Evolutionary conservation across 2,888 invertebrate species (phyloP).

Genomic region (Erebia aethiops): DNA sequence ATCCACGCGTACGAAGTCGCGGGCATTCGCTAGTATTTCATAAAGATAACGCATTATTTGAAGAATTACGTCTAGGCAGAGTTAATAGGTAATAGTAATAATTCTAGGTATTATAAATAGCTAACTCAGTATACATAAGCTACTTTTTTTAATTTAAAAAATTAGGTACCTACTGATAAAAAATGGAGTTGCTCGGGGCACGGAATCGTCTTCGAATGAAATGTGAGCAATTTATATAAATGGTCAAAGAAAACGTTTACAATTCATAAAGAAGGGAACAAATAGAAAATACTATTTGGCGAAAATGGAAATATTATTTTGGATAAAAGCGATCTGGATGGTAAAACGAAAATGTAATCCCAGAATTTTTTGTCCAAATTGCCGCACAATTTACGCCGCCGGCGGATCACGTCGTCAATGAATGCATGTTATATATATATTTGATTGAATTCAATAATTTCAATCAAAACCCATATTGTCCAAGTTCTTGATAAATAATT

Average conservation of each 20-base stretch:
- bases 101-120: too few species aligned
- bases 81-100: too few species aligned
- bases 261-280: conserved; percentile 1
- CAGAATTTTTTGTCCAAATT: neutral
- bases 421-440: neutral
- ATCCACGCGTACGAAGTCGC: too few species aligned
- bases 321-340: conserved; percentile 1
- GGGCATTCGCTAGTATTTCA: too few species aligned
- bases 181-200: neutral
- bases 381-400: neutral
- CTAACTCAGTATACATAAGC: neutral
- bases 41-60: too few species aligned
- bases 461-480: too few species aligned
- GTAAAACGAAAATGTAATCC: conserved; percentile 4
- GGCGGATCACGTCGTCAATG: neutral
- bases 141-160: neutral
- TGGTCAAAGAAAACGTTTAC: conserved; percentile 9
- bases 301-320: conserved; percentile 16
- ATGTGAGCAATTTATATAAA: neutral
- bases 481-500: too few species aligned
- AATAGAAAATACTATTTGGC: neutral
- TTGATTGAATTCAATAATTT: neutral
- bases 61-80: too few species aligned
- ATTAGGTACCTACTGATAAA: neutral
- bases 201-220: neutral